These are phyloP conservation scores for Pipa parva DNA, from an alignment of 2,113 vertebrate genomes.

Conservation along the genomic window DNA sequence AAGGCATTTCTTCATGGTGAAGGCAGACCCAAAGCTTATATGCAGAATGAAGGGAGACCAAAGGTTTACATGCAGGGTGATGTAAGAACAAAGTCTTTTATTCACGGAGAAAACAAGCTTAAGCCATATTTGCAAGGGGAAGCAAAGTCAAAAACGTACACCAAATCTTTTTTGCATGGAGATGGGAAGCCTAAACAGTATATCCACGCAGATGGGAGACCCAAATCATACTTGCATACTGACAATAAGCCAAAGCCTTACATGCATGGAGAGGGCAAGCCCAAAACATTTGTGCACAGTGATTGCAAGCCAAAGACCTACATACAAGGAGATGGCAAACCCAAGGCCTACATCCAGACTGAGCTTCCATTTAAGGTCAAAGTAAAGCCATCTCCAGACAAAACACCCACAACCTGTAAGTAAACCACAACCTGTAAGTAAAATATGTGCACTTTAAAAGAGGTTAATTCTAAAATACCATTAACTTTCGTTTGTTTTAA, in stretches of 20 bases:
- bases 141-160: background rate
- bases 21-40: conserved; percentile 10
- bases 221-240: conserved; percentile 22
- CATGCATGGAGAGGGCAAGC: conserved; percentile 44
- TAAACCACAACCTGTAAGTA: conserved; percentile 28
- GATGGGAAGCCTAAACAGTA: conserved; percentile 7
- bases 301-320: conserved; percentile 18
- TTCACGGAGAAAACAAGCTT: conserved; percentile 14
- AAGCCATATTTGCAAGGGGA: conserved; percentile 14
- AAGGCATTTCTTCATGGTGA: conserved; percentile 16
- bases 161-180: background rate
- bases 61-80: background rate
- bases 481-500: too few relatives aligned
- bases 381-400: conserved; percentile 73
- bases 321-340: conserved; percentile 43
- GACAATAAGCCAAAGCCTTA: conserved; percentile 59
- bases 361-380: conserved; percentile 83
- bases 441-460: background rate
- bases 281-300: conserved; percentile 13
- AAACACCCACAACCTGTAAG: conserved; percentile 76
- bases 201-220: background rate
- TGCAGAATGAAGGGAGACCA: conserved; percentile 18
- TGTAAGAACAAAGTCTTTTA: conserved; percentile 8
- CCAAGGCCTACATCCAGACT: conserved; percentile 68
- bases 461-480: too few relatives aligned